Base-by-base conservation (phyloP, 2,888 invertebrate genomes). In the Drymonia ruficornis region DNA sequence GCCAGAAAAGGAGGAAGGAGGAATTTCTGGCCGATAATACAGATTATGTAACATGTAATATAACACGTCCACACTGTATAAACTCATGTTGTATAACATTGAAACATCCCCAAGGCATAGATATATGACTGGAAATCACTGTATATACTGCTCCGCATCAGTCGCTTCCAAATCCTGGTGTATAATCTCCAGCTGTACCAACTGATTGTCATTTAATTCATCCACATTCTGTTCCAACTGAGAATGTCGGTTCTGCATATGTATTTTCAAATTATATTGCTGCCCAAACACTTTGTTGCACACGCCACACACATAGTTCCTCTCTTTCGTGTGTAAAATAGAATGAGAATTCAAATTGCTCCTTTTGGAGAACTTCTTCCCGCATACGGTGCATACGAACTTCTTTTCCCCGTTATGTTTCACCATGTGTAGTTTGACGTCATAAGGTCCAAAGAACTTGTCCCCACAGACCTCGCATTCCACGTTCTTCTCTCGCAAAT, bases 341-440 rank as follows among this genome's bases (percentile, higher is more conserved):
- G 89, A 79, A 67, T 95, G 95, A 0, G 93, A 89, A 44, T 93
- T 94, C 56, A 95, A 74, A 61, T 94, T 94, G 56, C 94, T 94
- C 61, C 94, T 93, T 44, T 94, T 94, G 0, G 94, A 89, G 65
- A 95, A 94, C 66, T 93, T 94, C 67, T 94, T 94, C 0, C 94
- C 93, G 62, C 95, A 95, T 0, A 94, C 84, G 0, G 93, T 87
- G 62, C 95, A 95, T 0, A 94, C 85, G 55, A 93, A 94, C 16
- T 91, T 91, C 48, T 92, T 93, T 13, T 94, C 93, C 0, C 93
- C 93, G 38, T 91, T 92, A 61, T 94, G 94, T 47, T 90, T 92
- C 6, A 88, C 80, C 86, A 93, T 92, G 65, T 94, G 94, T 0
- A 90, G 54, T 55, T 91, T 92, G 0, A 92, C 83, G 47, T 92